These are phyloP conservation scores for Drosophila testacea DNA, from an alignment of 2,888 invertebrate genomes.

Conservation along the genomic window DNA sequence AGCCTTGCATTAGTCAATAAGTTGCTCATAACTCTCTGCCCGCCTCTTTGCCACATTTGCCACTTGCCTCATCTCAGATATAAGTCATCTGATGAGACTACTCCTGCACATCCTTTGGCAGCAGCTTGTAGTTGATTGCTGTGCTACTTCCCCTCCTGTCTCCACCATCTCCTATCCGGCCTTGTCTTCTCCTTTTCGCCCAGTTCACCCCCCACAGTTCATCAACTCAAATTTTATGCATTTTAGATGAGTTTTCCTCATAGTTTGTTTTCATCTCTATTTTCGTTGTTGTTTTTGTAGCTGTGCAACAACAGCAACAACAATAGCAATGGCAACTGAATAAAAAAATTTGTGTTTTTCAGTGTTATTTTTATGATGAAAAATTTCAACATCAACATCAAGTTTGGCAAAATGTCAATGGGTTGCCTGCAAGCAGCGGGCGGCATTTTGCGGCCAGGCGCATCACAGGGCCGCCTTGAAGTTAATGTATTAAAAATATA, in stretches of 20 bases:
- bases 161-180: conserved; percentile 1
- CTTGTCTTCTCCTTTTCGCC: conserved; percentile 5
- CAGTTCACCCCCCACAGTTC: conserved; percentile 59
- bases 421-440: conserved; percentile 63
- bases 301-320: conserved; percentile 20
- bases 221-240: conserved; percentile 84
- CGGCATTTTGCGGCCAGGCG: conserved; percentile 53
- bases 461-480: conserved; percentile 45
- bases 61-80: conserved; percentile 26
- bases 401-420: conserved; percentile 80
- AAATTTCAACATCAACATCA: conserved; percentile 81
- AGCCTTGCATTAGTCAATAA: conserved; percentile 66
- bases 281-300: conserved; percentile 39
- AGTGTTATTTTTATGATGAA: conserved; percentile 81
- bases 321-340: conserved; percentile 9
- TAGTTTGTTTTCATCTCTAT: conserved; percentile 71
- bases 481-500: background rate
- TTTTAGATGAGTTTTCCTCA: conserved; percentile 81
- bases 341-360: conserved; percentile 61
- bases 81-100: conserved; percentile 64
- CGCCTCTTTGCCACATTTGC: background rate
- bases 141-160: background rate
- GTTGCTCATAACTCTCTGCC: conserved; percentile 36
- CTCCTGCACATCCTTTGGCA: conserved; percentile 34
- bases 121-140: conserved; percentile 71